Evolutionary conservation across 2,888 invertebrate genomes (phyloP).

Genomic region (Stenichneumon culpator): DNA sequence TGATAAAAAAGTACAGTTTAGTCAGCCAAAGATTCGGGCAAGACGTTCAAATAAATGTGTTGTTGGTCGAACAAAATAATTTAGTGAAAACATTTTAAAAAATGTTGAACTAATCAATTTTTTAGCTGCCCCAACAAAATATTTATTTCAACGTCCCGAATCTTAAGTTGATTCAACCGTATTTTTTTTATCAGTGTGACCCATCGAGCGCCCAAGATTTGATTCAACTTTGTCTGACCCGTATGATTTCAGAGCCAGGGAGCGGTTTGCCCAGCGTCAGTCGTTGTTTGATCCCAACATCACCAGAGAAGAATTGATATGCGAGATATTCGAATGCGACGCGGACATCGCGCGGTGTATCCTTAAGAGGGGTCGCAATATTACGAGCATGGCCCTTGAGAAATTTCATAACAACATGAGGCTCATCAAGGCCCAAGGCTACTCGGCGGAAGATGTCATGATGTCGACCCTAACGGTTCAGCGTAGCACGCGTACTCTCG

Average conservation of each 20-base stretch:
- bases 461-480: not conserved
- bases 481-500: not conserved
- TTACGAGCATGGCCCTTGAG: not conserved
- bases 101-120: too few relatives aligned
- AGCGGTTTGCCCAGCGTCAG: conserved; percentile 51
- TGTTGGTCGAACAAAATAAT: too few relatives aligned
- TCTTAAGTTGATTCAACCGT: not conserved
- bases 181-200: too few relatives aligned
- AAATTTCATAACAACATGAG: conserved; percentile 24
- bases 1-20: too few relatives aligned
- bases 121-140: too few relatives aligned
- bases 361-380: not conserved
- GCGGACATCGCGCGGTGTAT: not conserved
- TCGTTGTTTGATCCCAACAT: not conserved
- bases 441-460: conserved; percentile 54
- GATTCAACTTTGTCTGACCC: not conserved
- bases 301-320: conserved; percentile 24
- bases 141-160: too few relatives aligned
- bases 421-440: conserved; percentile 43
- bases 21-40: too few relatives aligned
- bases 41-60: too few relatives aligned
- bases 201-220: not conserved
- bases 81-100: too few relatives aligned
- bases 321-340: conserved; percentile 51
- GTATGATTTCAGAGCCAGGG: conserved; percentile 21